Base-by-base conservation (phyloP, 92 coral and sea anemone genomes). In the Phenganax subtilis region DNA sequence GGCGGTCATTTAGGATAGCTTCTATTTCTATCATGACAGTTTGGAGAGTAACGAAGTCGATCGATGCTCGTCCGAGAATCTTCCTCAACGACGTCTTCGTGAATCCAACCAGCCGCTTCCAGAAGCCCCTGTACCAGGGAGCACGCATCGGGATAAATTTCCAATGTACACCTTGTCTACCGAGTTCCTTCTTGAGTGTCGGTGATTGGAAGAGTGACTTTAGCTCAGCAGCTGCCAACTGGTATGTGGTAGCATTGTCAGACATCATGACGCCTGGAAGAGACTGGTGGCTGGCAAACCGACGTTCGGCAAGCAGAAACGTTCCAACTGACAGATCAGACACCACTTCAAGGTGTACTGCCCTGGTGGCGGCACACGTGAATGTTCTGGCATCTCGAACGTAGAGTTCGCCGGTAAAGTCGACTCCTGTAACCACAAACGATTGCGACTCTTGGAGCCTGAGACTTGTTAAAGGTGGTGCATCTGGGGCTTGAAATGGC, bases 61-160 rank as follows among this genome's bases (percentile, higher is more conserved):
- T n/a, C n/a, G n/a, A 68, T 71, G 88, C 70, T 57, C 75, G 65
- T n/a, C 90, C 89, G 9, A 86, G 89, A 25, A 74, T 75, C 81
- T 80, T 88, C 87, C 68, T 86, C 9, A 88, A 57, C 6, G 87
- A 67, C 47, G 57, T 67, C 72, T 89, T 89, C 12, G 80, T 83
- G n/a, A 89, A 80, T 55, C 91, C 91, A 58, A 89, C 62, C 17
- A 89, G 82, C n/a, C 88, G 57, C 70, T 86, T 87, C 84, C 89
- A 86, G 54, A 86, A 88, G 14, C 91, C 87, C 31, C 89, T 89
- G 56, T 85, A 81, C 89, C 88, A 85, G 8, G 86, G 86, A n/a
- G 85, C 89, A 7, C 88, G 9, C 53, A 85, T 85, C 1, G 91
- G 86, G 57, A 88, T 88, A 60, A 88, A 86, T 12, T 82, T n/a